phyloP scores from a whole-genome alignment of 2,888 invertebrate species.

The Pammene aurita region DNA sequence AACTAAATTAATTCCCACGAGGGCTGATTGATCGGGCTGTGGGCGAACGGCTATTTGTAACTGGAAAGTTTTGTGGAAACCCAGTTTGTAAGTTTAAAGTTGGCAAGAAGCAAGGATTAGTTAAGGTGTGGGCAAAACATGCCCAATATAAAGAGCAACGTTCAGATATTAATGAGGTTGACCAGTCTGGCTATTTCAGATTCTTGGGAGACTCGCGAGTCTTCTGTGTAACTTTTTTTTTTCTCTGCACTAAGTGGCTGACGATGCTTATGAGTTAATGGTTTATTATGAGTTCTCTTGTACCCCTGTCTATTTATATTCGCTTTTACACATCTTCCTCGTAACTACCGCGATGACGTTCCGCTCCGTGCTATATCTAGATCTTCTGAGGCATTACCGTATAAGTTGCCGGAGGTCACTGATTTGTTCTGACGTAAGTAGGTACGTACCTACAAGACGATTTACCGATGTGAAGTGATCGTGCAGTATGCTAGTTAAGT shows the following conservation, averaged over 20 bases:
- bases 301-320: background rate
- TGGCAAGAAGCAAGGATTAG: background rate
- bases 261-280: background rate
- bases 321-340: background rate
- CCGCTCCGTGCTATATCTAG: conserved; percentile 7
- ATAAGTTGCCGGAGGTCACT: background rate
- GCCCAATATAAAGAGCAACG: background rate
- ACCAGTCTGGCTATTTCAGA: background rate
- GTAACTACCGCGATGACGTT: conserved; percentile 4
- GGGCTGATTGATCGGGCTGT: conserved; percentile 27
- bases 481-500: no score
- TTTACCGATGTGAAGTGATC: no score
- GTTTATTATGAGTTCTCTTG: background rate
- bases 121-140: background rate
- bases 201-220: no score
- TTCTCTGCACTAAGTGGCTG: background rate
- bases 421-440: background rate
- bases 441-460: no score
- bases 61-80: conserved; percentile 53
- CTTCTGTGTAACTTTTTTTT: background rate
- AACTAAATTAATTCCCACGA: conserved; percentile 26
- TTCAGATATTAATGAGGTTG: no score
- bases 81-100: conserved; percentile 16
- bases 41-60: conserved; percentile 23
- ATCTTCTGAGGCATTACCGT: background rate